Evolutionary conservation across 2,888 invertebrate genomes (phyloP).

Genomic region (Atethmia centrago): DNA sequence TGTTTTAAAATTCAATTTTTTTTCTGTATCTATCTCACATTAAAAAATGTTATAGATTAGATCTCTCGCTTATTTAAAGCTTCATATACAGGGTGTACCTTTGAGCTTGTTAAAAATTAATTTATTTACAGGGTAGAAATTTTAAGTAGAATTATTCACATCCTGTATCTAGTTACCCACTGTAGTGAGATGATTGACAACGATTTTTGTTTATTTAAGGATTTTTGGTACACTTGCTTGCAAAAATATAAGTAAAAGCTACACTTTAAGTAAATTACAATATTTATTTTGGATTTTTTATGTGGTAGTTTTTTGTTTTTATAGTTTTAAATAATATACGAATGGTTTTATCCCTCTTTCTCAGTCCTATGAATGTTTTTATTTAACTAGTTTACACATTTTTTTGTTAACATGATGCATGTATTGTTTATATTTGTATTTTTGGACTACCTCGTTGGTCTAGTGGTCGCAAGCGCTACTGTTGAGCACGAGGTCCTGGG

Average conservation of each 20-base stretch:
- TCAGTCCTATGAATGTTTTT: background rate
- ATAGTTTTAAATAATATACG: no score
- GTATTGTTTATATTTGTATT: slow-evolving; percentile 3
- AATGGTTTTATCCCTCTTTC: background rate
- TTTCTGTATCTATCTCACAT: slow-evolving; percentile 18
- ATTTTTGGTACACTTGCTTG: slow-evolving; percentile 49
- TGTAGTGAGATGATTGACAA: slow-evolving; percentile 54
- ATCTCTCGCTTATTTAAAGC: slow-evolving; percentile 45
- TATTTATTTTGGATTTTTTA: background rate
- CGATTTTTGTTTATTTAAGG: slow-evolving; percentile 39
- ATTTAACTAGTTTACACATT: background rate
- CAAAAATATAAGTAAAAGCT: slow-evolving; percentile 12
- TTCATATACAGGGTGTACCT: slow-evolving; percentile 52
- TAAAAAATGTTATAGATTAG: slow-evolving; percentile 34
- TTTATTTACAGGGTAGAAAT: slow-evolving; percentile 55
- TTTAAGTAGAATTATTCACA: slow-evolving; percentile 43
- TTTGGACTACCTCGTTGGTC: no score
- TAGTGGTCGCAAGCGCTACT: no score
- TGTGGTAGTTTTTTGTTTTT: no score
- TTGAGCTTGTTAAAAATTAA: slow-evolving; percentile 58
- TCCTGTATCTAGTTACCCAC: slow-evolving; percentile 57
- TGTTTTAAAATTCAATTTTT: slow-evolving; percentile 7
- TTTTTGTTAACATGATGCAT: slow-evolving; percentile 24
- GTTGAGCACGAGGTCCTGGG: no score
- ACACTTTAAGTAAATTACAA: background rate